phyloP scores from a whole-genome alignment of 2,113 vertebrate species.

The Nettapus auritus region DNA sequence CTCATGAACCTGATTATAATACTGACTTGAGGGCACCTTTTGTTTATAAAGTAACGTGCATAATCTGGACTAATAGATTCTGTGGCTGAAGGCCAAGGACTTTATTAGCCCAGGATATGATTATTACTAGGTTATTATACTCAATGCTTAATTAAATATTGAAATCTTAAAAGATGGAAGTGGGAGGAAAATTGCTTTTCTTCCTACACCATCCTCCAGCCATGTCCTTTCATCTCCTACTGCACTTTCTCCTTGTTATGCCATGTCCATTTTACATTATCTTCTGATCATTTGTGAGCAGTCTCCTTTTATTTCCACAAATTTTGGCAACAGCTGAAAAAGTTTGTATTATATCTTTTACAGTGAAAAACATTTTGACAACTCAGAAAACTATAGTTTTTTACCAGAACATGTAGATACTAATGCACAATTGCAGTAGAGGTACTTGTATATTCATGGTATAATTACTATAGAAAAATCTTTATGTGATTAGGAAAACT shows the following conservation, averaged over 20 bases:
- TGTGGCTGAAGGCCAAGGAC: neutral
- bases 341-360: neutral
- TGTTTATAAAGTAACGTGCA: constrained; percentile 28
- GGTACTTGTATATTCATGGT: neutral
- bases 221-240: neutral
- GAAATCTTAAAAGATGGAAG: neutral
- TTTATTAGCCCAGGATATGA: neutral
- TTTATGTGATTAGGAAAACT: neutral
- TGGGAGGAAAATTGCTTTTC: neutral
- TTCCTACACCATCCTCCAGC: neutral
- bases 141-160: constrained; percentile 56
- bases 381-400: neutral
- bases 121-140: constrained; percentile 18
- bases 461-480: neutral
- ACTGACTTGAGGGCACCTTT: constrained; percentile 1
- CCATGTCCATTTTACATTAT: neutral
- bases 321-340: neutral
- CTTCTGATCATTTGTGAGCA: neutral
- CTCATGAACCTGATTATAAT: neutral
- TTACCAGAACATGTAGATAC: neutral
- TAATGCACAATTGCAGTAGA: neutral
- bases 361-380: neutral
- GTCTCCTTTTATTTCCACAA: neutral
- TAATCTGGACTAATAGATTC: constrained; percentile 46
- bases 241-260: neutral